Conservation (phyloP, 1,140 invertebrate genomes). For the Mamestra configurata region DNA sequence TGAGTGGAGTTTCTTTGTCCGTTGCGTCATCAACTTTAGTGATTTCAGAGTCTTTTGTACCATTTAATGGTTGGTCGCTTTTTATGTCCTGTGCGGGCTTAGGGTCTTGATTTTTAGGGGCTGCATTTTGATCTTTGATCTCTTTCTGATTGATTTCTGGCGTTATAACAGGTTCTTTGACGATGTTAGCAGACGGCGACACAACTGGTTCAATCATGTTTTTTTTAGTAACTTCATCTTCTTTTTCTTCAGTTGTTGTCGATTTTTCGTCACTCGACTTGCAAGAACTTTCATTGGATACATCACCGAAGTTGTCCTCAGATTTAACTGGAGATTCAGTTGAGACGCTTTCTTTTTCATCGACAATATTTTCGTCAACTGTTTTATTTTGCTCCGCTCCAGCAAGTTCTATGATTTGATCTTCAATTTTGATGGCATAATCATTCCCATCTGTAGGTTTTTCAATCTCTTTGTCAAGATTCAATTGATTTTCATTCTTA, state of each 20-base stretch:
- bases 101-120: neutral
- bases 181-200: neutral
- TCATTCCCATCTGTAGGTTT: neutral
- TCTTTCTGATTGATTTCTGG: neutral
- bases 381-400: constrained; percentile 65
- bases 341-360: constrained; percentile 62
- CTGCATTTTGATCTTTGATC: neutral
- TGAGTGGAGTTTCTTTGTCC: constrained; percentile 39
- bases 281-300: constrained; percentile 77
- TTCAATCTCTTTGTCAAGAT: constrained; percentile 67
- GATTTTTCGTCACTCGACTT: constrained; percentile 70
- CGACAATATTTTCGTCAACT: constrained; percentile 47
- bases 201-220: constrained; percentile 40
- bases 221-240: constrained; percentile 40
- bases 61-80: neutral
- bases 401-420: constrained; percentile 55
- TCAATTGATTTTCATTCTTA: constrained; percentile 81
- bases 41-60: neutral
- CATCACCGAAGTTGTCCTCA: constrained; percentile 81
- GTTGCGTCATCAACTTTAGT: neutral
- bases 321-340: constrained; percentile 77
- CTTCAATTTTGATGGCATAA: neutral
- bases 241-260: constrained; percentile 46
- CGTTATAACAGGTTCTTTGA: constrained; percentile 26
- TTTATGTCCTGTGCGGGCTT: neutral